These are phyloP conservation scores for Paratrypauchen microcephalus DNA, from an alignment of 2,797 vertebrate species.

Conservation along the genomic window DNA sequence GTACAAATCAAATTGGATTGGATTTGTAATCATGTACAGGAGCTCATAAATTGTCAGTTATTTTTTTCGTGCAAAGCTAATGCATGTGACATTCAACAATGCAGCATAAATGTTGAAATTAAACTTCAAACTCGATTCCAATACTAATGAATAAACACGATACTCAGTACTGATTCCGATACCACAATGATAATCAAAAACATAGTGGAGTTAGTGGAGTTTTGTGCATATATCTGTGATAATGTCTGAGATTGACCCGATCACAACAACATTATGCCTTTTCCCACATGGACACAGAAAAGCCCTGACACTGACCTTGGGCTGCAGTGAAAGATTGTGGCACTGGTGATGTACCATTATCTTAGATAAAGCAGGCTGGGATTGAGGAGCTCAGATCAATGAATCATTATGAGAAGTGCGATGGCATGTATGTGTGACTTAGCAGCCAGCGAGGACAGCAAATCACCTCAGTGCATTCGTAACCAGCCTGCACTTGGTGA, in stretches of 20 bases:
- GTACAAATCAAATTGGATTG: too few relatives aligned
- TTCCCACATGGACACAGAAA: constrained; percentile 31
- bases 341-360: constrained; percentile 56
- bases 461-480: constrained; percentile 43
- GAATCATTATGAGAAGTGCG: constrained; percentile 54
- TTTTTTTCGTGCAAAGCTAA: too few relatives aligned
- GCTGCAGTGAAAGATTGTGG: constrained; percentile 60
- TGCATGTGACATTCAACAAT: too few relatives aligned
- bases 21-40: too few relatives aligned
- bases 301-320: constrained; percentile 56
- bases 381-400: constrained; percentile 66
- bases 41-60: too few relatives aligned
- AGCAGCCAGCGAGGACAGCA: constrained; percentile 26
- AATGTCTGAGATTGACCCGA: neutral
- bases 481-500: constrained; percentile 34
- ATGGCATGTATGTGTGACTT: constrained; percentile 48
- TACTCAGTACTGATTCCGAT: too few relatives aligned
- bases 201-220: neutral
- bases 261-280: constrained; percentile 24
- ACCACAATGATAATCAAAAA: too few relatives aligned
- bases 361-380: constrained; percentile 62
- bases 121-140: too few relatives aligned
- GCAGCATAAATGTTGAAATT: too few relatives aligned
- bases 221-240: neutral
- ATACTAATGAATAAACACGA: too few relatives aligned